phyloP scores from a whole-genome alignment of 2,888 invertebrate species.

The Chaetogeoica ovagalla region DNA sequence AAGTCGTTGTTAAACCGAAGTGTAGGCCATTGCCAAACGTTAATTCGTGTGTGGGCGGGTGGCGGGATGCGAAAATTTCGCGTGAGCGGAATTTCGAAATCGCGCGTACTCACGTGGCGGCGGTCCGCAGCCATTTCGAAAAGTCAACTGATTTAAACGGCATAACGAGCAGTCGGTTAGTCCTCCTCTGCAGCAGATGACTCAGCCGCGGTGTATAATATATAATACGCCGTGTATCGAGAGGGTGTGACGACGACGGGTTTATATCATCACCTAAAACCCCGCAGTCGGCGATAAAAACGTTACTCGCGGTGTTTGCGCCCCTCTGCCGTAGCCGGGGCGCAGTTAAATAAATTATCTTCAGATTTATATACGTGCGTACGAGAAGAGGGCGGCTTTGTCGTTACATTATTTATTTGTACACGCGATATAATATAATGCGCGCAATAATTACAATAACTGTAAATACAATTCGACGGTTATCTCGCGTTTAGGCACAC shows the following conservation, averaged over 20 bases:
- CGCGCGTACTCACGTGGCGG: too few relatives aligned
- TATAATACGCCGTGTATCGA: constrained; percentile 19
- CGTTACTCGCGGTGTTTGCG: constrained; percentile 24
- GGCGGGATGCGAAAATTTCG: too few relatives aligned
- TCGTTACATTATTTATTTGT: constrained; percentile 15
- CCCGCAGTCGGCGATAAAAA: constrained; percentile 48
- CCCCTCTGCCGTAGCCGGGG: constrained; percentile 21
- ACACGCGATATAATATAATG: neutral
- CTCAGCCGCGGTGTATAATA: constrained; percentile 1
- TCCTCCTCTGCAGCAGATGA: constrained; percentile 22
- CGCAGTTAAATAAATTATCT: constrained; percentile 50
- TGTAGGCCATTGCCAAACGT: too few relatives aligned
- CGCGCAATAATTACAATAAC: too few relatives aligned
- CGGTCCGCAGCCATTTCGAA: too few relatives aligned
- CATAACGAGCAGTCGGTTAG: too few relatives aligned
- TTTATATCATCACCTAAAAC: constrained; percentile 38
- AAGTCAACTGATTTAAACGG: too few relatives aligned
- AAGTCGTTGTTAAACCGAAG: too few relatives aligned
- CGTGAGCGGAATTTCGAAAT: too few relatives aligned
- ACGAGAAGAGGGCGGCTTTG: constrained; percentile 4
- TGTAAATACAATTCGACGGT: too few relatives aligned
- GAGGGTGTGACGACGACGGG: constrained; percentile 33
- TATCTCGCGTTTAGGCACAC: too few relatives aligned
- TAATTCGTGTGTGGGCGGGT: too few relatives aligned
- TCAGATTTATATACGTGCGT: constrained; percentile 35